Evolutionary conservation across 2,113 vertebrate genomes (phyloP), one percentile per base, ranked within the genome.

Genomic region (Neotoma lepida): DNA sequence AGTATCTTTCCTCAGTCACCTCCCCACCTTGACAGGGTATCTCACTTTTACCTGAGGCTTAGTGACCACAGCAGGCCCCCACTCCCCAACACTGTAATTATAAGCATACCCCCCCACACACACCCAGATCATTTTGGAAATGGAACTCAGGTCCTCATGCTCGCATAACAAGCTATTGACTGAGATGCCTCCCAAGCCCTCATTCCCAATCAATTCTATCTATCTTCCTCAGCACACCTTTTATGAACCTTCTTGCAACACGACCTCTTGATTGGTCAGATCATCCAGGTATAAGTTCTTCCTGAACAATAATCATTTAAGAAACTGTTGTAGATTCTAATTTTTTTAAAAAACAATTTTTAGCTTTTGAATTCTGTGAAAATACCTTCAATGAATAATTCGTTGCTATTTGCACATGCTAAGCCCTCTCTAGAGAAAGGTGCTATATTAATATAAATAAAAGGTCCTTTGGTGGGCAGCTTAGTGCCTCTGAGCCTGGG

Each of bases 351-450:
- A 46, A 51, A 30, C 81, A 84, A 94, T 94, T 91, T 90, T 41
- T 22, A 89, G 84, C 85, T 89, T 93, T 95, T 33, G 73, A 86
- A 94, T 73, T 92, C 49, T 18, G 5, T 88, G 17, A 82, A 81
- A 95, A 85, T 76, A 54, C 64, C 56, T 90, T 71, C 9, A 26
- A 30, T 86, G 74, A 90, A 87, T 95, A 92, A 96, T 93, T 88
- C 82, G 46, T 28, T 95, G 86, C 58, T 91, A 82, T 94, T 91
- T 95, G 74, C 71, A 93, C 89, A 86, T 63, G 93, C 94, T 90
- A 91, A 86, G 24, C 33, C 82, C 61, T 97, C 94, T 95, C 90
- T 78, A 91, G 95, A 92, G 96, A 78, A 93, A 96, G 88, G 66
- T 82, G 44, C 30, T 73, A 44, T 64, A 56, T 89, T 96, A 85